A percentile compares a stretch with the other conserved stretches of the same genome.
These are phyloP conservation scores for Odontocolon sp. DNA, from an alignment of 2,888 invertebrate species.

Conservation along the genomic window DNA sequence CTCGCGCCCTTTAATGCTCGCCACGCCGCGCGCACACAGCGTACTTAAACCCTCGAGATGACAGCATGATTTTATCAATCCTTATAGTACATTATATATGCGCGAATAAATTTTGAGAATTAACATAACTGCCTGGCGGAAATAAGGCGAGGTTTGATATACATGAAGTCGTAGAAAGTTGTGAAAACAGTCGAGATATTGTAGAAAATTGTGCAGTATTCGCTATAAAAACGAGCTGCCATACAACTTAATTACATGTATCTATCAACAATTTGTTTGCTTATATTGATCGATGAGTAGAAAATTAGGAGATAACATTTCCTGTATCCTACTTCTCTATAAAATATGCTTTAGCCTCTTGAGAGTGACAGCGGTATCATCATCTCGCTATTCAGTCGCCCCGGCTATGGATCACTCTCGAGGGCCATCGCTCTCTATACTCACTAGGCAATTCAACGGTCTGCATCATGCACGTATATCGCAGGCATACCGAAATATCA, in stretches of 20 bases:
- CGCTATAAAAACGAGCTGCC: too few relatives aligned
- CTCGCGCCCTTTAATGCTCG: constrained; percentile 40
- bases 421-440: neutral
- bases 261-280: too few relatives aligned
- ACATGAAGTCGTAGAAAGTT: neutral
- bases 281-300: too few relatives aligned
- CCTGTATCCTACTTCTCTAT: too few relatives aligned
- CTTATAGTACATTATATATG: neutral
- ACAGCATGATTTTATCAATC: constrained; percentile 32
- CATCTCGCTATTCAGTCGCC: too few relatives aligned
- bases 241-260: too few relatives aligned
- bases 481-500: constrained; percentile 3
- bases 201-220: too few relatives aligned
- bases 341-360: too few relatives aligned
- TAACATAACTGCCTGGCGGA: constrained; percentile 4
- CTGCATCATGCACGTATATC: constrained; percentile 6
- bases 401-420: neutral
- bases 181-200: too few relatives aligned
- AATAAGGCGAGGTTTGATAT: neutral
- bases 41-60: constrained; percentile 25
- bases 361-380: too few relatives aligned
- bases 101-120: constrained; percentile 21
- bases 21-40: constrained; percentile 2
- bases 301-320: too few relatives aligned
- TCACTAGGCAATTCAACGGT: neutral